Evolutionary conservation across 2,888 invertebrate genomes (phyloP), one percentile per base, ranked within the genome.

Genomic region (Camptogramma bilineatum): DNA sequence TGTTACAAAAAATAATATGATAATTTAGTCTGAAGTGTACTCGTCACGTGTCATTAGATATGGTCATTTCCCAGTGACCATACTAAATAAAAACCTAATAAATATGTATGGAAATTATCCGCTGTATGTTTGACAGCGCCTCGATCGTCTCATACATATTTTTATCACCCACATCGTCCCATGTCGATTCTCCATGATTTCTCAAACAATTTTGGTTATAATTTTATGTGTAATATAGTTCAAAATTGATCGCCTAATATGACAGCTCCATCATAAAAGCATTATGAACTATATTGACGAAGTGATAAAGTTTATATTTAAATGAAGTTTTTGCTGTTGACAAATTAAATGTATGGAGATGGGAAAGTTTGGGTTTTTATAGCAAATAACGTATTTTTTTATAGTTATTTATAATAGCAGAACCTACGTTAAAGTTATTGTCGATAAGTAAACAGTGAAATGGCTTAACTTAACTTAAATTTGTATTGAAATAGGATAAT

Each of bases 141-240:
- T 66, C 17, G 60, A 24, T 44, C 48, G 53, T 61, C 70, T 70
- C 64, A 72, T 75, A 74, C 73, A 76, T 74, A 76, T 77, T 75
- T 76, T 76, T 76, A 73, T 71, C 56, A 53, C 58, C 65, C 59
- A 74, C 64, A 74, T 50, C 44, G 51, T 52, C 60, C 54, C 61
- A 62, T 58, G 71, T 73, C 72, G 65, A 61, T 65, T 64, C 62
- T 52, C 77, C 70, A 66, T 73, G 77, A 80, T 80, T 75, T 75
- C 77, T 75, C 73, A 75, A 77, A 79, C 78, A 75, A 74, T 75
- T 81, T 76, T 69, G 71, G 82, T 74, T 76, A 78, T 77, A 79
- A 79, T 80, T 79, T 81, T 78, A 82, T 78, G 72, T 75, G 69
- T 71, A 80, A 78, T 82, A 81, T 75, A 77, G 69, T 82, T 57